These are phyloP conservation scores for Capitella teleta DNA, from an alignment of 1,140 invertebrate species.

Conservation along the genomic window DNA sequence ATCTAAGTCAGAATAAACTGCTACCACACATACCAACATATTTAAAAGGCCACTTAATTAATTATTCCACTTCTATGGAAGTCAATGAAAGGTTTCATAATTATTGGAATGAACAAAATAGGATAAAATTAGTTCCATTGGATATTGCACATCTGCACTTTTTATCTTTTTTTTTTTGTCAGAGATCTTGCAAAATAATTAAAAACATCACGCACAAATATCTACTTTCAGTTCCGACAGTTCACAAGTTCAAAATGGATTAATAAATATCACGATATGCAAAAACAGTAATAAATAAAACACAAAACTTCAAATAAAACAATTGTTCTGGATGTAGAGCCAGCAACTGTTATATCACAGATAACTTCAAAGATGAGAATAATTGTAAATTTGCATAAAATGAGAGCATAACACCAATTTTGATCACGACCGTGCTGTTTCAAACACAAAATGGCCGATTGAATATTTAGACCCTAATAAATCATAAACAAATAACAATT, in stretches of 20 bases:
- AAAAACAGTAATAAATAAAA: background rate
- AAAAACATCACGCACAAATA: background rate
- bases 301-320: too few relatives aligned
- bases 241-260: background rate
- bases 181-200: background rate
- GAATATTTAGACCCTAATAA: too few relatives aligned
- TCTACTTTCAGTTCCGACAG: background rate
- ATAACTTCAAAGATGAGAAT: background rate
- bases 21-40: too few relatives aligned
- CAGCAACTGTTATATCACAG: background rate
- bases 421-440: background rate
- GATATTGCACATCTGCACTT: slow-evolving; percentile 8
- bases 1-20: too few relatives aligned
- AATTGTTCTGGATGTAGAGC: background rate
- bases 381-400: background rate
- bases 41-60: too few relatives aligned
- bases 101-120: too few relatives aligned
- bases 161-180: background rate
- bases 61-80: too few relatives aligned
- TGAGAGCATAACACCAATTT: background rate
- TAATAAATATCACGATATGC: background rate
- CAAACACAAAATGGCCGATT: background rate
- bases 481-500: too few relatives aligned
- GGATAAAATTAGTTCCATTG: background rate
- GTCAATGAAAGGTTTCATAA: too few relatives aligned